Conservation (phyloP, 2,888 invertebrate species). For the Hecatera dysodea region DNA sequence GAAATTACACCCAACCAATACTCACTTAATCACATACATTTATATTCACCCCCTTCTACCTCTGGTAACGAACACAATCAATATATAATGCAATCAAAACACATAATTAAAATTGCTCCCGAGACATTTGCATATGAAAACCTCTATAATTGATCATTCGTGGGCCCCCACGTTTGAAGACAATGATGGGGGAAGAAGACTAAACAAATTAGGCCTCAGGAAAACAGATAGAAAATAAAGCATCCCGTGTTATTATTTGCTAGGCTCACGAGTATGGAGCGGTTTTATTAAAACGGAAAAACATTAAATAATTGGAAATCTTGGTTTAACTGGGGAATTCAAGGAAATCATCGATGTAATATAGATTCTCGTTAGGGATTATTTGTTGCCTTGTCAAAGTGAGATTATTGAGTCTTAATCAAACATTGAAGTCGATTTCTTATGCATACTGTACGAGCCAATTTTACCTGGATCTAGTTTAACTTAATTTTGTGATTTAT, state of each 20-base stretch:
- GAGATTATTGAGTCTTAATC: not conserved
- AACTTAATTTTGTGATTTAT: not conserved
- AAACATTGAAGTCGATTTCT: not conserved
- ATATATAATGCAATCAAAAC: constrained; percentile 88
- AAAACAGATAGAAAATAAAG: constrained; percentile 62
- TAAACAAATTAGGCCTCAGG: constrained; percentile 80
- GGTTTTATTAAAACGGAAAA: not conserved
- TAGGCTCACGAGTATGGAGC: constrained; percentile 10
- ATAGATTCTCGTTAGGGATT: too few species aligned
- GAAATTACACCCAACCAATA: constrained; percentile 46
- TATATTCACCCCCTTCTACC: constrained; percentile 71
- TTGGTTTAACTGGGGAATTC: not conserved
- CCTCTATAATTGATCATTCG: constrained; percentile 87
- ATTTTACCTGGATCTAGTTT: not conserved
- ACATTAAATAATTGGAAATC: not conserved
- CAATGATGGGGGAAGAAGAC: constrained; percentile 70
- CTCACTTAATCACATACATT: constrained; percentile 68
- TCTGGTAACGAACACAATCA: constrained; percentile 83
- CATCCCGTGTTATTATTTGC: constrained; percentile 50
- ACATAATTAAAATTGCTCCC: constrained; percentile 88
- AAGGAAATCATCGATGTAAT: not conserved
- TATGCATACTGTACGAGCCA: not conserved
- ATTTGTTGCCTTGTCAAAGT: not conserved
- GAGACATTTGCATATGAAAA: constrained; percentile 89
- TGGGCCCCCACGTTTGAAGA: constrained; percentile 72